phyloP scores from a whole-genome alignment of 2,888 invertebrate genomes.

The Agrochola lota region DNA sequence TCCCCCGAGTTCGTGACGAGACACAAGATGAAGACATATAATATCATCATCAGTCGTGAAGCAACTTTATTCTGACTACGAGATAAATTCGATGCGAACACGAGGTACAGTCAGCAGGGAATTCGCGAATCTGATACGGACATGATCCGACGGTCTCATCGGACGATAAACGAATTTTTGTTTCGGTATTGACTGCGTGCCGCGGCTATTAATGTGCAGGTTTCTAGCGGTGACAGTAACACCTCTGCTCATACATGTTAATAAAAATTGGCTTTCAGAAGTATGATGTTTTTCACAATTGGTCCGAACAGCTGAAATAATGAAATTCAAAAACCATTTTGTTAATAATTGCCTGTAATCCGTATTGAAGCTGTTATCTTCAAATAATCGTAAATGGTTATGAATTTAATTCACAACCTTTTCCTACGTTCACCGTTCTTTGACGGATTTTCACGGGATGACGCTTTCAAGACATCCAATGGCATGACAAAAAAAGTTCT shows the following conservation, averaged over 20 bases:
- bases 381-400: constrained; percentile 9
- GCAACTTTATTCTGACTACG: constrained; percentile 66
- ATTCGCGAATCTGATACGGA: constrained; percentile 71
- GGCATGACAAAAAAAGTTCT: constrained; percentile 38
- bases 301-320: constrained; percentile 7
- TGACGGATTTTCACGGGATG: constrained; percentile 20
- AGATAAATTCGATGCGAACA: constrained; percentile 69
- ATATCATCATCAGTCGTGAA: constrained; percentile 70
- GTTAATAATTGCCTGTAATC: constrained; percentile 18
- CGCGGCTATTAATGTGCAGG: constrained; percentile 49
- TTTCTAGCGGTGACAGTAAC: constrained; percentile 46
- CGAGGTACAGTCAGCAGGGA: constrained; percentile 65
- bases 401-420: constrained; percentile 20
- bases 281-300: constrained; percentile 6
- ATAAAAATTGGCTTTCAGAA: constrained; percentile 31
- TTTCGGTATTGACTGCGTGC: constrained; percentile 70
- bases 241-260: constrained; percentile 25
- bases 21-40: constrained; percentile 72
- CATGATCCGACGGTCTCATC: constrained; percentile 68
- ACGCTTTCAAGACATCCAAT: constrained; percentile 22
- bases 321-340: constrained; percentile 25
- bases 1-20: constrained; percentile 74
- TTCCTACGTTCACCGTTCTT: constrained; percentile 8
- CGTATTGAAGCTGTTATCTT: not conserved
- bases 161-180: constrained; percentile 73